Percentiles rank a stretch among this genome's conserved stretches.
Conservation (phyloP, 2,113 vertebrate species). For the Mus spicilegus region DNA sequence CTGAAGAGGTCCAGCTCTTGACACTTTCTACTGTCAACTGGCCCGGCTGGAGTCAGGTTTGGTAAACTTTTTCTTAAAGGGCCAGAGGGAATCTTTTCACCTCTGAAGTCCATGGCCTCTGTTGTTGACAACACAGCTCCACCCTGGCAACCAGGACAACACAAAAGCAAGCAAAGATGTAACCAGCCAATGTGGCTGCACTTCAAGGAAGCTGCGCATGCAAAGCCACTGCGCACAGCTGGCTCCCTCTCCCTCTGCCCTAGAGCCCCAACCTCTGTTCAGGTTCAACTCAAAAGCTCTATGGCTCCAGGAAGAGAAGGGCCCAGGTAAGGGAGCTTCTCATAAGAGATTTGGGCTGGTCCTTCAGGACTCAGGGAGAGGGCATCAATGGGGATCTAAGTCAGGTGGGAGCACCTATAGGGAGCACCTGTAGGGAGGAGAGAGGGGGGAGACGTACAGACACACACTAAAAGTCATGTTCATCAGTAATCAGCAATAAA, state of each 20-base stretch:
- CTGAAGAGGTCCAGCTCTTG: background rate
- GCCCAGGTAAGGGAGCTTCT: background rate
- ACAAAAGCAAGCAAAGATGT: background rate
- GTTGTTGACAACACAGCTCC: background rate
- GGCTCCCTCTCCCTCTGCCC: background rate
- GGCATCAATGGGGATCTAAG: rapidly evolving
- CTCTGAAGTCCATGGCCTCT: background rate
- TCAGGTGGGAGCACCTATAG: background rate
- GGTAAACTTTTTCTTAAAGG: background rate
- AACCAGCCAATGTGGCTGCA: background rate
- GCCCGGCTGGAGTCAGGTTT: background rate
- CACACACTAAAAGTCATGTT: background rate
- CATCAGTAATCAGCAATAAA: rapidly evolving
- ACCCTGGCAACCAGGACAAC: background rate
- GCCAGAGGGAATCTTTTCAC: background rate
- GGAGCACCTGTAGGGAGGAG: rapidly evolving
- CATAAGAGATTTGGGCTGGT: background rate
- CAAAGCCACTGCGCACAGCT: background rate
- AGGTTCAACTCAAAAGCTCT: background rate
- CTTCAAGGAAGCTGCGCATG: background rate
- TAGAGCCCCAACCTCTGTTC: too few relatives aligned
- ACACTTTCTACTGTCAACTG: background rate
- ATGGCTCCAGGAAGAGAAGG: background rate
- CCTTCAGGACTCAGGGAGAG: background rate
- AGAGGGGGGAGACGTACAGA: rapidly evolving